These are phyloP conservation scores for Oscheius sp. DNA, from an alignment of 2,888 invertebrate genomes.

Conservation along the genomic window DNA sequence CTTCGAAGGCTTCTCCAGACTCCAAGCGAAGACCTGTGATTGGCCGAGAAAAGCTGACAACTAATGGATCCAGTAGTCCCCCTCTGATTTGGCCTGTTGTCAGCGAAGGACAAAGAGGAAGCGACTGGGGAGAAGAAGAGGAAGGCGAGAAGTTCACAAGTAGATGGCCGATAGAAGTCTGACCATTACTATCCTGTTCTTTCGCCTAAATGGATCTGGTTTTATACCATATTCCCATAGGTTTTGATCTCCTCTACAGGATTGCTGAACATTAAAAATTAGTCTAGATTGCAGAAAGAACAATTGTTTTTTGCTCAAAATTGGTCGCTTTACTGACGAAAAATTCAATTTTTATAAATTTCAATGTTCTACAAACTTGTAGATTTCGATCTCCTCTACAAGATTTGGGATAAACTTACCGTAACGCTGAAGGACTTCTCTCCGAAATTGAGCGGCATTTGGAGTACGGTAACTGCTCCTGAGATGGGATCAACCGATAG, in stretches of 20 bases:
- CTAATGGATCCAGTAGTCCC: constrained; percentile 29
- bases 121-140: neutral
- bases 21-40: constrained; percentile 9
- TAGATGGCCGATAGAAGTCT: constrained; percentile 1
- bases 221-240: too few species aligned
- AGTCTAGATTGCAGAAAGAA: neutral
- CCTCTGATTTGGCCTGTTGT: constrained; percentile 28
- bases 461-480: constrained; percentile 34
- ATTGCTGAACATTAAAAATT: too few species aligned
- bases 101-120: constrained; percentile 28
- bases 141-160: neutral
- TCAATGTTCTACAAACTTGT: too few species aligned
- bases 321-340: neutral
- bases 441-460: constrained; percentile 12
- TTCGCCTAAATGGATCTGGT: too few species aligned
- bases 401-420: constrained; percentile 26
- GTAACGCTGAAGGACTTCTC: constrained; percentile 31
- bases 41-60: constrained; percentile 17
- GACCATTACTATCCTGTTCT: constrained; percentile 22
- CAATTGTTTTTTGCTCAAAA: neutral
- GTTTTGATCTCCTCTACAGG: too few species aligned
- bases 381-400: too few species aligned
- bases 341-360: too few species aligned
- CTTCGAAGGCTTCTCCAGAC: neutral
- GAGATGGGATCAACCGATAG: constrained; percentile 33